These are phyloP conservation scores for Gryllus longicercus DNA, from an alignment of 2,888 invertebrate genomes.

Conservation along the genomic window DNA sequence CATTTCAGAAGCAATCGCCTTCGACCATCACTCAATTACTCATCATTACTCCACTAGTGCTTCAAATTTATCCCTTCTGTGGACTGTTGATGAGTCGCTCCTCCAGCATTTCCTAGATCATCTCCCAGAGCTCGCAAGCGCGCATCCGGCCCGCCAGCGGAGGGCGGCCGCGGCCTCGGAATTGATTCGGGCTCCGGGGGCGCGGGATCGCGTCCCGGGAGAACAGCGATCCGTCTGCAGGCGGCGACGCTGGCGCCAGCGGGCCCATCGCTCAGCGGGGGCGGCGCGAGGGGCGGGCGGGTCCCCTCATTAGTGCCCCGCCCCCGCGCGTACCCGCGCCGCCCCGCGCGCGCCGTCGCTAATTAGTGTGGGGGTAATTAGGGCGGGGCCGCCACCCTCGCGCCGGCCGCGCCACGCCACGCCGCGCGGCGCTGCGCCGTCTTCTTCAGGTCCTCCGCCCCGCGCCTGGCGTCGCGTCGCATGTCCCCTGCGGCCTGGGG, in stretches of 20 bases:
- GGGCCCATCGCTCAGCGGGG: constrained; percentile 6
- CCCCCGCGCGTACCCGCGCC: not conserved
- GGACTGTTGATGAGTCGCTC: too few species aligned
- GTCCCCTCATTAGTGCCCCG: not conserved
- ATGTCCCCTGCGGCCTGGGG: too few species aligned
- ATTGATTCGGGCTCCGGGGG: not conserved
- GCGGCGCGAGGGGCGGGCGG: not conserved
- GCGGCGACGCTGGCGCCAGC: not conserved
- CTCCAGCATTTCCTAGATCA: too few species aligned
- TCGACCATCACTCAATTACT: not conserved
- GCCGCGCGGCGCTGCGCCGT: not conserved
- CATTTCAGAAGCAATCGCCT: too few species aligned
- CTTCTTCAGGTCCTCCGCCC: constrained; percentile 6
- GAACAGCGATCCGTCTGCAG: not conserved
- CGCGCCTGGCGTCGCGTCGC: not conserved
- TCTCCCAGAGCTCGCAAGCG: too few species aligned
- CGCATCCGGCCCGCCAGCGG: too few species aligned
- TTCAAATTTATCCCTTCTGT: not conserved
- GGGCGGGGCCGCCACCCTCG: not conserved
- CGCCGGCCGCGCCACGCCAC: not conserved
- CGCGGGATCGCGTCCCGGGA: not conserved
- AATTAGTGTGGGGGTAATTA: constrained; percentile 12
- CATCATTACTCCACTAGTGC: not conserved
- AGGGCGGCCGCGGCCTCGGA: too few species aligned
- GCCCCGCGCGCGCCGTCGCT: not conserved